Base-by-base conservation (phyloP, 2,797 vertebrate species). In the Cuniculus paca region DNA sequence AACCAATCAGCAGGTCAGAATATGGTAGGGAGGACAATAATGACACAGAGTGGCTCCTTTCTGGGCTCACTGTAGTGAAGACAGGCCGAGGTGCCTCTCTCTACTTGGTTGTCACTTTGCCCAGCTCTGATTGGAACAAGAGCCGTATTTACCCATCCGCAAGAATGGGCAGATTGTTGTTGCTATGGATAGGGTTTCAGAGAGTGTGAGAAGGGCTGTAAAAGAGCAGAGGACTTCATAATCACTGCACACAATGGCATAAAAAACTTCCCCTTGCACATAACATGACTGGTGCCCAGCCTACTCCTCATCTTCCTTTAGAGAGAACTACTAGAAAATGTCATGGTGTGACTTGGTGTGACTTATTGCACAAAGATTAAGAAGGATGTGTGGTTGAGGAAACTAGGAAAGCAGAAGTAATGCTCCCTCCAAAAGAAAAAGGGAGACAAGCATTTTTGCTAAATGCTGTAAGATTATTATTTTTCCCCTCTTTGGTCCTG, bases 321-420 rank as follows among this genome's bases (percentile, higher is more conserved):
- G 45, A 92, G 60, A 39, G 52, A 45, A 65, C 60, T 58, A 6
- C n/a, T 88, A 48, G 91, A 54, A 77, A 79, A 81, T 19, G 14
- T 17, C 58, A 52, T 6, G 10, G 39, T 39, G 31, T 9, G 86
- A 58, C 9, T 9, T 1, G 2, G 80, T n/a, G 34, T 61, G 14
- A 24, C 7, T 10, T 77, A 52, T 11, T 17, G 34, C 20, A 31
- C 39, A 31, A 22, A 56, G 63, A 80, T 6, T 5, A 50, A 56
- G n/a, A 19, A 50, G 31, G 80, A 87, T 9, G 50, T n/a, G 39
- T 28, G 56, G 45, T 12, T 16, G 6, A 36, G 74, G 54, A 28
- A 45, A 2, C 2, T 17, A 5, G 77, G 31, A 54, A n/a, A 87
- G 34, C n/a, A 54, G 61, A 58, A 63, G 5, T 39, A 31, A 88